These are phyloP conservation scores for Lissocephala sabroskyi DNA, from an alignment of 2,888 invertebrate species.

Conservation along the genomic window DNA sequence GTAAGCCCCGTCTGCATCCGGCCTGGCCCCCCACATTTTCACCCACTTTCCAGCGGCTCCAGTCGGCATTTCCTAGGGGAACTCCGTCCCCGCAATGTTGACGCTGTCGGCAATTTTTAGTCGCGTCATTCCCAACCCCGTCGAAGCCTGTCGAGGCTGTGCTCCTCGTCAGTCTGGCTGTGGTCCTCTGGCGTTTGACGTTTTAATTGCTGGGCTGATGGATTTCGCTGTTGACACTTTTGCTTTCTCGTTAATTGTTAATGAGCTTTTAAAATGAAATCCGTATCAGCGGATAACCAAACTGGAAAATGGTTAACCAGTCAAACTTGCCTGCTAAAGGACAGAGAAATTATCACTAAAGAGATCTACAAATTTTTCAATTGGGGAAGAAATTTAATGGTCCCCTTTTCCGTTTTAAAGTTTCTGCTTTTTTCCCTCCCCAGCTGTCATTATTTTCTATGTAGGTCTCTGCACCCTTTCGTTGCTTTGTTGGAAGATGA, in stretches of 20 bases:
- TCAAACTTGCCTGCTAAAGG: no score
- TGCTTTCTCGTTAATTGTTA: constrained; percentile 40
- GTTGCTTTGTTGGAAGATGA: no score
- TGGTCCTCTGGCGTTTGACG: constrained; percentile 31
- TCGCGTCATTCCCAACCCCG: not conserved
- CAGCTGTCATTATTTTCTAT: no score
- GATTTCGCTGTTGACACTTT: constrained; percentile 56
- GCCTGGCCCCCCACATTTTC: constrained; percentile 36
- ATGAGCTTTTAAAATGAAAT: constrained; percentile 28
- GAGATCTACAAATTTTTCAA: not conserved
- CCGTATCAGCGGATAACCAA: no score
- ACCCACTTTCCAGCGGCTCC: no score
- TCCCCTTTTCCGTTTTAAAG: not conserved
- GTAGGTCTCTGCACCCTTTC: no score
- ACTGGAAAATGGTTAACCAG: no score
- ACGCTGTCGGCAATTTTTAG: no score
- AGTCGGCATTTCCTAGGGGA: constrained; percentile 22
- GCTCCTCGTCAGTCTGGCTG: no score
- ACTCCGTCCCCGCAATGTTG: not conserved
- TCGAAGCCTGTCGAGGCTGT: not conserved
- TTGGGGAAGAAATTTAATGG: not conserved
- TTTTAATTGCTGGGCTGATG: constrained; percentile 57
- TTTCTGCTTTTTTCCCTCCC: not conserved
- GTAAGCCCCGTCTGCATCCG: constrained; percentile 39
- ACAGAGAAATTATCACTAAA: no score